Base-by-base conservation (phyloP, 2,888 invertebrate genomes). In the Mythimna impura region DNA sequence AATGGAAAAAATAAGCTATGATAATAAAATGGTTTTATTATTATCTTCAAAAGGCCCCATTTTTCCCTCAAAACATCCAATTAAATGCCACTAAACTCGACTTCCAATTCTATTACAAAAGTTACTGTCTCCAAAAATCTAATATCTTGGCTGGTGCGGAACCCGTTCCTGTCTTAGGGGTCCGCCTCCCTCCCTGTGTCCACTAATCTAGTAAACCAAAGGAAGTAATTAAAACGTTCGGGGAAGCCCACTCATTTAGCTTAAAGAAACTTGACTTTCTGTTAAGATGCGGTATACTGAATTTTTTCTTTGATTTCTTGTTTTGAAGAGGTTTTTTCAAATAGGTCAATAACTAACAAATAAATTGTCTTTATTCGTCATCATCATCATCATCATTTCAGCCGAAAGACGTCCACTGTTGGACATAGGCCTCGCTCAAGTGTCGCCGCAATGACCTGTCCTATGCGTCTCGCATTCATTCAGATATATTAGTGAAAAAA, bases 181-280 rank as follows among this genome's bases (percentile, higher is more conserved):
- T 71, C 61, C 74, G 75, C 70, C 58, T 34, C 67, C 54, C 65
- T 54, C 66, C 40, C 73, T 79, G 47, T 75, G 83, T 78, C 78
- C 76, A 81, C 87, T 85, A 85, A 85, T 83, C 87, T 81, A 76
- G 81, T 77, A 83, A 84, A 81, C 79, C 77, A 76, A 52, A 76
- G 87, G 86, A 85, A 87, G 87, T 87, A 86, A 86, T 86, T 87
- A 87, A 85, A 87, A 61, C 63, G 81, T 71, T 77, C 64, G 62
- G 50, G 36, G 34, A 82, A 68, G 54, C 66, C 76, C 77, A 54
- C 86, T 78, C 81, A 85, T 87, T 85, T 85, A 76, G 77, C 83
- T 85, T 85, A 83, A 71, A 81, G 83, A 85, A 85, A 85, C 86
- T 76, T 72, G 63, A 75, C 66, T 73, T 63, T 71, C 47, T 50